phyloP scores from a whole-genome alignment of 2,797 vertebrate species.

The Peromyscus nudipes region DNA sequence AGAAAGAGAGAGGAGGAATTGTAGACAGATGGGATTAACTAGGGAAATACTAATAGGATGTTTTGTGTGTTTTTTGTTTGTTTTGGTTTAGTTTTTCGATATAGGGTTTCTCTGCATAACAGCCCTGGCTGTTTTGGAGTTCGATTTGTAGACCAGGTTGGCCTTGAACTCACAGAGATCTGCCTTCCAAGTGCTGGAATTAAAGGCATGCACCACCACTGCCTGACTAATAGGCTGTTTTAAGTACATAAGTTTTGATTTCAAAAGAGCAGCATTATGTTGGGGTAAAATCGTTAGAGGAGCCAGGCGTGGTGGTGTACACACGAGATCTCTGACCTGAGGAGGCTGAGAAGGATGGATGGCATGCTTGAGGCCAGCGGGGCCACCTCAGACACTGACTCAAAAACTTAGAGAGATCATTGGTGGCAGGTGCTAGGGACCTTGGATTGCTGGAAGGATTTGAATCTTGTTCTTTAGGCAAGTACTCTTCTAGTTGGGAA shows the following conservation, averaged over 20 bases:
- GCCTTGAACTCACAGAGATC: background rate
- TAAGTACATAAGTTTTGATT: conserved; percentile 19
- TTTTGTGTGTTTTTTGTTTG: background rate
- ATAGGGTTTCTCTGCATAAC: background rate
- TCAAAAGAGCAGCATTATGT: conserved; percentile 32
- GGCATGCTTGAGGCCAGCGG: background rate
- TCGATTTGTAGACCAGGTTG: background rate
- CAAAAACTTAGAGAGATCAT: background rate
- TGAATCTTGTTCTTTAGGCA: background rate
- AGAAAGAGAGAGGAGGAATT: background rate
- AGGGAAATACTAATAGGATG: background rate
- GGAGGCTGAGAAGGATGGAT: background rate
- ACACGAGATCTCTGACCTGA: background rate
- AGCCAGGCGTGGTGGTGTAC: background rate
- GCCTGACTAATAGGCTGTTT: background rate
- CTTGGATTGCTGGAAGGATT: background rate
- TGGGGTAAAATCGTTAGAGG: background rate
- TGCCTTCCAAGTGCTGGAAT: background rate
- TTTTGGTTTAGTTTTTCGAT: background rate
- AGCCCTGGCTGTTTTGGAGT: background rate
- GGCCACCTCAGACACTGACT: background rate
- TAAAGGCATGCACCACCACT: background rate
- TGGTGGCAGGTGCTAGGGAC: background rate
- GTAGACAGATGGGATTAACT: background rate
- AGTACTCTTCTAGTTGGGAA: background rate